Percentiles rank a stretch among this genome's conserved stretches.
These are phyloP conservation scores for Polyommatus icarus DNA, from an alignment of 2,888 invertebrate species.

Conservation along the genomic window DNA sequence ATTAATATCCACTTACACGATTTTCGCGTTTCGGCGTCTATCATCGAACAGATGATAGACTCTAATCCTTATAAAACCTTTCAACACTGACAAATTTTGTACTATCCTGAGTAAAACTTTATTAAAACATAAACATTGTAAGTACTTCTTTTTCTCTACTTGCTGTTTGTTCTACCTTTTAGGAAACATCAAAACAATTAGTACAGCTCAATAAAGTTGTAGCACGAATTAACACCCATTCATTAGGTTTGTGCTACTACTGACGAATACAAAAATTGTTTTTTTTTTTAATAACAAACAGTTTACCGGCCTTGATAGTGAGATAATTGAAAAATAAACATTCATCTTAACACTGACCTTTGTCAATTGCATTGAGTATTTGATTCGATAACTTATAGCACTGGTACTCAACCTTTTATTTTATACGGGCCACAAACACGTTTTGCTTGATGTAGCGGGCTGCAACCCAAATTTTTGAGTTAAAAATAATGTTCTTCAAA, in stretches of 20 bases:
- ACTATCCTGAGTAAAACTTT: no score
- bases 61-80: no score
- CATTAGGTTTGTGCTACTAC: conserved; percentile 3
- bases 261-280: conserved; percentile 15
- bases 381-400: conserved; percentile 31
- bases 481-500: no score
- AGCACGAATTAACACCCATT: neutral
- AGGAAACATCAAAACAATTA: neutral
- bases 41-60: no score
- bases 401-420: neutral
- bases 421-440: no score
- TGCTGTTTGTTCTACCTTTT: neutral
- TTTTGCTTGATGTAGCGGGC: no score
- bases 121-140: no score
- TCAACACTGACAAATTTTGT: no score
- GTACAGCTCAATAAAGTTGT: neutral
- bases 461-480: no score
- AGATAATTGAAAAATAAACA: conserved; percentile 67
- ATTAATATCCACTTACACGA: no score
- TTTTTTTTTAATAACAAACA: conserved; percentile 40
- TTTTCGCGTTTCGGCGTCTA: no score
- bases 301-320: conserved; percentile 55
- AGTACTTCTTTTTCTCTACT: neutral
- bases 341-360: conserved; percentile 61
- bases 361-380: conserved; percentile 59